Percentiles rank a stretch among this genome's conserved stretches.
These are phyloP conservation scores for Anguilla japonica DNA, from an alignment of 2,113 vertebrate species.

Conservation along the genomic window DNA sequence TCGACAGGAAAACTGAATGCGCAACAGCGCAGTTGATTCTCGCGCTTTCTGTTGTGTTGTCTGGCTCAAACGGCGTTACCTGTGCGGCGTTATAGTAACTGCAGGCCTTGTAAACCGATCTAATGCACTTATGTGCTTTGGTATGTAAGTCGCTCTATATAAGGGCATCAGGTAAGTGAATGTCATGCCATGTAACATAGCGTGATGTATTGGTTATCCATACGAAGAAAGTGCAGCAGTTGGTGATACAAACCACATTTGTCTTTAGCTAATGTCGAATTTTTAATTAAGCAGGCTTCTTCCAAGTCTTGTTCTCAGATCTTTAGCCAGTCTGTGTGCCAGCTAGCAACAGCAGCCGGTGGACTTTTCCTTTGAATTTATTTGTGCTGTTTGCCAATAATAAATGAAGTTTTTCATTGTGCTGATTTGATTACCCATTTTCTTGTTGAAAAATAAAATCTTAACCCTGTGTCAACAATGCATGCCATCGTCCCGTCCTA, in stretches of 20 bases:
- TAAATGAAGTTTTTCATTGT: too few species aligned
- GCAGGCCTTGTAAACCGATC: background rate
- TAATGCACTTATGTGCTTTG: background rate
- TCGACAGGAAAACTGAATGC: background rate
- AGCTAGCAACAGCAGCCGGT: too few species aligned
- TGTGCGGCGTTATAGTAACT: background rate
- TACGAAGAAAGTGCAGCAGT: background rate
- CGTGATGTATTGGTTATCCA: background rate
- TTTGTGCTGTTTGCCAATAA: too few species aligned
- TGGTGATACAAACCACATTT: too few species aligned
- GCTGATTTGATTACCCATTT: too few species aligned
- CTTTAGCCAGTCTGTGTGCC: too few species aligned
- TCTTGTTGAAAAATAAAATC: too few species aligned
- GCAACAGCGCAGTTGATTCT: background rate
- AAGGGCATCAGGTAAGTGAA: background rate
- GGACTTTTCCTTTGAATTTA: too few species aligned
- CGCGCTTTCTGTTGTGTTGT: background rate
- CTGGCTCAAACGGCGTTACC: background rate
- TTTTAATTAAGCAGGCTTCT: too few species aligned
- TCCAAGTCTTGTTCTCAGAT: too few species aligned
- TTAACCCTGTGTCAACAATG: background rate
- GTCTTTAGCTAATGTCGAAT: too few species aligned
- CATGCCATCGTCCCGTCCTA: background rate
- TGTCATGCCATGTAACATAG: background rate
- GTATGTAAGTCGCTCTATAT: background rate